These are phyloP conservation scores for Drosophila gaucha DNA, from an alignment of 2,888 invertebrate genomes.

Conservation along the genomic window DNA sequence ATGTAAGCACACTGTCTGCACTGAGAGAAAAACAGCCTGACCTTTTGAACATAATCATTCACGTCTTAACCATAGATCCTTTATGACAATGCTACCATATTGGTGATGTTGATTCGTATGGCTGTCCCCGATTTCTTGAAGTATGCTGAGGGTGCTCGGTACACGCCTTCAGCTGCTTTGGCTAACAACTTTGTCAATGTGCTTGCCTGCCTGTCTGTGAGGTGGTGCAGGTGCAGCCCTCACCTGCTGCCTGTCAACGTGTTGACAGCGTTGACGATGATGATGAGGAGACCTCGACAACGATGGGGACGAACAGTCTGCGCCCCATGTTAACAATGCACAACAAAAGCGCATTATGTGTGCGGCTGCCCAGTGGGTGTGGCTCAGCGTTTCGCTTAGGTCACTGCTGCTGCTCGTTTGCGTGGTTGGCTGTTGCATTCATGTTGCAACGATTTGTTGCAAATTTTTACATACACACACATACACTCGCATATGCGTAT, in stretches of 20 bases:
- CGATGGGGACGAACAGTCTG: constrained; percentile 25
- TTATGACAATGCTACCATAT: not conserved
- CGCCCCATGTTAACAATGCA: constrained; percentile 61
- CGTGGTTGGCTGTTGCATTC: constrained; percentile 61
- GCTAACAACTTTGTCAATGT: constrained; percentile 70
- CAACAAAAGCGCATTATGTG: constrained; percentile 73
- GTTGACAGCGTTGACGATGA: constrained; percentile 72
- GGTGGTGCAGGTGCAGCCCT: constrained; percentile 34
- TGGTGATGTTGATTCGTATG: not conserved
- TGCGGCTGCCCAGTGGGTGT: constrained; percentile 45
- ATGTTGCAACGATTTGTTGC: constrained; percentile 73
- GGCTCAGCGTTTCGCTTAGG: constrained; percentile 11
- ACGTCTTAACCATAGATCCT: not conserved
- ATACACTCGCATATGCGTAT: not conserved
- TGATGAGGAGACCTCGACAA: constrained; percentile 35
- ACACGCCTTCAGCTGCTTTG: constrained; percentile 11
- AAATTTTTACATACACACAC: constrained; percentile 48
- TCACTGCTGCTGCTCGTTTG: constrained; percentile 44
- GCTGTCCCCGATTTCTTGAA: constrained; percentile 1
- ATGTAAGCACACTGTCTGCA: constrained; percentile 2
- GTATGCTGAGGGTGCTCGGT: not conserved
- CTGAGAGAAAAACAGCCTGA: constrained; percentile 6
- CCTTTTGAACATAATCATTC: constrained; percentile 7
- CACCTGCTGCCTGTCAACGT: constrained; percentile 59
- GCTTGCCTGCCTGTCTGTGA: constrained; percentile 26